Percentiles rank a stretch among this genome's conserved stretches.
phyloP scores from a whole-genome alignment of 1,140 invertebrate genomes.

The Laodelphax striatellus region DNA sequence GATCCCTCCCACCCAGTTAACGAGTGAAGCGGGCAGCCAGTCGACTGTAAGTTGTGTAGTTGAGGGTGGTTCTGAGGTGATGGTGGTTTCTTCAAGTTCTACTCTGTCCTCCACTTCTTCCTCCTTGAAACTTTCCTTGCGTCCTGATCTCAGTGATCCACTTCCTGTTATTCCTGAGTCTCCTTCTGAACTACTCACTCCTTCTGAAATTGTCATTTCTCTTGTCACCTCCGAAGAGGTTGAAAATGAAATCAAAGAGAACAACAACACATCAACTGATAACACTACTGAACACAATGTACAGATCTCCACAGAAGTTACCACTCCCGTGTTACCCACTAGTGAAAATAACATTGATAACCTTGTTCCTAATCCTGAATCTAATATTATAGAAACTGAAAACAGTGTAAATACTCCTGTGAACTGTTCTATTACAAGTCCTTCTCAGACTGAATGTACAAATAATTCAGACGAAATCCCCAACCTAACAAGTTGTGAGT shows the following conservation, averaged over 20 bases:
- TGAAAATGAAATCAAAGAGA: not conserved
- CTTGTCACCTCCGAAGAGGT: not conserved
- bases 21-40: too few relatives aligned
- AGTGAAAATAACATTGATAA: too few relatives aligned
- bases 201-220: slow-evolving; percentile 5
- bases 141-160: slow-evolving; percentile 7
- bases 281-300: too few relatives aligned
- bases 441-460: too few relatives aligned
- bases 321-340: too few relatives aligned
- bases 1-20: not conserved
- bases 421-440: not conserved
- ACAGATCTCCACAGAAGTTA: too few relatives aligned
- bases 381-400: too few relatives aligned
- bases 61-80: not conserved
- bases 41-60: slow-evolving; percentile 15
- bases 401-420: not conserved
- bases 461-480: too few relatives aligned
- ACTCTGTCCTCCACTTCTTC: not conserved
- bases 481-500: too few relatives aligned
- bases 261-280: too few relatives aligned
- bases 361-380: too few relatives aligned
- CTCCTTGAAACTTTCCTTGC: slow-evolving; percentile 8
- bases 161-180: slow-evolving; percentile 16
- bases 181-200: slow-evolving; percentile 14
- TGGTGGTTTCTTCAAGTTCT: not conserved